Evolutionary conservation across 2,888 invertebrate genomes (phyloP).

Genomic region (Brenthis daphne): DNA sequence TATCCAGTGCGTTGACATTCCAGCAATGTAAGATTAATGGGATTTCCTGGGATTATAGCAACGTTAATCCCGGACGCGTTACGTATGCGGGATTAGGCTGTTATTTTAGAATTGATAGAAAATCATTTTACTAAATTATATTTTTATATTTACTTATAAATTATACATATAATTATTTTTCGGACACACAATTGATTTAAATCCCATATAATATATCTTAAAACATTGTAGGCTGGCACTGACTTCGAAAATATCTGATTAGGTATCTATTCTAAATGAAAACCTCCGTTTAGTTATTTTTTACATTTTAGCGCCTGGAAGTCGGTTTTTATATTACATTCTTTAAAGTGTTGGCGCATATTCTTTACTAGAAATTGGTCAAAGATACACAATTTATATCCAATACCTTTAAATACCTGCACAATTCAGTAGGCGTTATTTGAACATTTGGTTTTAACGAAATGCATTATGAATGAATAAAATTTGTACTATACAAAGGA

Average conservation of each 20-base stretch:
- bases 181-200: too few relatives aligned
- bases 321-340: too few relatives aligned
- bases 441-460: neutral
- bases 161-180: neutral
- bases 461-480: slow-evolving; percentile 28
- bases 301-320: too few relatives aligned
- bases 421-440: slow-evolving; percentile 25
- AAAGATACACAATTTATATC: slow-evolving; percentile 7
- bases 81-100: slow-evolving; percentile 11
- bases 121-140: neutral
- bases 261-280: too few relatives aligned
- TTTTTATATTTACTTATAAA: neutral
- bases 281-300: too few relatives aligned
- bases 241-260: too few relatives aligned
- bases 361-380: neutral
- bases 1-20: slow-evolving; percentile 24
- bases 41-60: slow-evolving; percentile 29
- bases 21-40: slow-evolving; percentile 20
- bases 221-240: too few relatives aligned
- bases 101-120: slow-evolving; percentile 14
- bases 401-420: slow-evolving; percentile 11
- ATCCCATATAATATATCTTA: too few relatives aligned
- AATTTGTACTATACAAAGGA: slow-evolving; percentile 29
- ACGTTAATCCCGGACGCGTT: slow-evolving; percentile 28
- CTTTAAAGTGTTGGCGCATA: neutral